Evolutionary conservation across 2,797 vertebrate genomes (phyloP).

Genomic region (Hoplostethus atlanticus): DNA sequence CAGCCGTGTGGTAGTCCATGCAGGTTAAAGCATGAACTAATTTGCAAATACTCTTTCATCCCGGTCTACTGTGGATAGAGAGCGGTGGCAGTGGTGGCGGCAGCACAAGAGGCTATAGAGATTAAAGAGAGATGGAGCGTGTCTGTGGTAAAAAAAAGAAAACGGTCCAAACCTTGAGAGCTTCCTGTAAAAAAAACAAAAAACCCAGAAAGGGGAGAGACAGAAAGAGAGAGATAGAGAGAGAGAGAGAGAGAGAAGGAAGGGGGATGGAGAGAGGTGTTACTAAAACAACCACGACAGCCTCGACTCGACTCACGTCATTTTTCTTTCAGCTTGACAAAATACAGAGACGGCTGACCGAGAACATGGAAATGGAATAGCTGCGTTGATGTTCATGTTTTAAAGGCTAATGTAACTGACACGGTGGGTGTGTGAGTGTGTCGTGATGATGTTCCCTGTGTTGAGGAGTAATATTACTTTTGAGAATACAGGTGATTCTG

Average conservation of each 20-base stretch:
- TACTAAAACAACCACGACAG: constrained; percentile 21
- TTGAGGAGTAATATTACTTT: no score
- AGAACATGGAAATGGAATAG: no score
- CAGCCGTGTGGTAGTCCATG: no score
- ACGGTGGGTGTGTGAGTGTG: no score
- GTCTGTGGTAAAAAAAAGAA: constrained; percentile 35
- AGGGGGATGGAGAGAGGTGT: background rate
- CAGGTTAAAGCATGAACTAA: background rate
- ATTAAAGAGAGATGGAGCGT: constrained; percentile 19
- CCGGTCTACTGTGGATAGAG: background rate
- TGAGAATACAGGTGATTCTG: no score
- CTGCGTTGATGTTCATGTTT: no score
- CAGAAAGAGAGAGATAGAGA: constrained; percentile 3
- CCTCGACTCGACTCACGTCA: background rate
- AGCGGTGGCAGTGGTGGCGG: constrained; percentile 7
- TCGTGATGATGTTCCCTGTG: no score
- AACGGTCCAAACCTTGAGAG: constrained; percentile 94
- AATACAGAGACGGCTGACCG: no score
- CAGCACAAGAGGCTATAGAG: constrained; percentile 12
- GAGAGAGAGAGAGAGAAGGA: background rate
- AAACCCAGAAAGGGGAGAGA: constrained; percentile 55
- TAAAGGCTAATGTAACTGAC: no score
- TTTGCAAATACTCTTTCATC: background rate
- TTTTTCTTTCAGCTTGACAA: background rate
- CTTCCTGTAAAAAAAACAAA: constrained; percentile 89